phyloP scores from a whole-genome alignment of 2,888 invertebrate species.

The Mycogona germanica region DNA sequence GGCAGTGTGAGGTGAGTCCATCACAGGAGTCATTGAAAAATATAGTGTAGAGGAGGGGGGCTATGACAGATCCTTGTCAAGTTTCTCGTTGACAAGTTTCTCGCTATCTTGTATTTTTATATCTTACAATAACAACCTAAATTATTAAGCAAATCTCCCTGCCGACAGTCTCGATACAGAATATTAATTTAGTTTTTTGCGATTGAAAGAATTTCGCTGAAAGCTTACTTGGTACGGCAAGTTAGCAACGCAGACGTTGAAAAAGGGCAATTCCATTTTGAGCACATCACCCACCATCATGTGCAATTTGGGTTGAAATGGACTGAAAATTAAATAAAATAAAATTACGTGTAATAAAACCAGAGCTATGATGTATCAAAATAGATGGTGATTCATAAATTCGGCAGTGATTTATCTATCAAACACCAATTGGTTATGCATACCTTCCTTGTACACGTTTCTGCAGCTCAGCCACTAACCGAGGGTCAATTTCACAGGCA shows the following conservation, averaged over 20 bases:
- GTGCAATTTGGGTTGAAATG: constrained; percentile 76
- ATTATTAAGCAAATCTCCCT: too few relatives aligned
- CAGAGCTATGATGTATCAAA: not conserved
- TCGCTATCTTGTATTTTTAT: too few relatives aligned
- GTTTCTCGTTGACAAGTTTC: too few relatives aligned
- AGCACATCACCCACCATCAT: constrained; percentile 89
- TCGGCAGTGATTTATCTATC: not conserved
- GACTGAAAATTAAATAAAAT: constrained; percentile 46
- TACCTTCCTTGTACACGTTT: constrained; percentile 59
- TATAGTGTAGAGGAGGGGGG: not conserved
- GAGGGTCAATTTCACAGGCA: constrained; percentile 94
- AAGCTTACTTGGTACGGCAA: constrained; percentile 79
- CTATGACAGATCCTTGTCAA: too few relatives aligned
- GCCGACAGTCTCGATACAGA: too few relatives aligned
- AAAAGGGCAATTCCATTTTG: constrained; percentile 87
- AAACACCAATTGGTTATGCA: constrained; percentile 3
- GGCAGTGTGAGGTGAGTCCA: too few relatives aligned
- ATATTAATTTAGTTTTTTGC: not conserved
- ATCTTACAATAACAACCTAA: too few relatives aligned
- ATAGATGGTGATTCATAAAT: too few relatives aligned
- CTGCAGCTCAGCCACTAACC: constrained; percentile 93
- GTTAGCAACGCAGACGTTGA: constrained; percentile 97
- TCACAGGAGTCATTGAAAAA: not conserved
- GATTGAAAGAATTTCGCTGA: not conserved
- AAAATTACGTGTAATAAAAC: constrained; percentile 6